These are phyloP conservation scores for Eugnorisma glareosa DNA, from an alignment of 2,888 invertebrate genomes.

Conservation along the genomic window DNA sequence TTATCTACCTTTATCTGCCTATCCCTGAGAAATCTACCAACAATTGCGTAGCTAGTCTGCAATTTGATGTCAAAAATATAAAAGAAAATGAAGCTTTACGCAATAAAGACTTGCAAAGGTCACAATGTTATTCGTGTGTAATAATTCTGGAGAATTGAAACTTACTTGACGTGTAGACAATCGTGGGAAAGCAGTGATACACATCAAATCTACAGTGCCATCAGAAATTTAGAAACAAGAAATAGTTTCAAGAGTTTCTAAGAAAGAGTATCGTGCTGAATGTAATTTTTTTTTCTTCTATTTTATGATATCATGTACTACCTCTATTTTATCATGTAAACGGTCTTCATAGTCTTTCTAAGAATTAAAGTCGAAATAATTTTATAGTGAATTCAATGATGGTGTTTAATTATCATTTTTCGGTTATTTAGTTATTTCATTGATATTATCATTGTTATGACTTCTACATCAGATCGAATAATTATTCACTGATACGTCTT, in stretches of 20 bases:
- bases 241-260: conserved; percentile 42
- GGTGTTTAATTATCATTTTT: conserved; percentile 29
- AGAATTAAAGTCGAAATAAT: conserved; percentile 45
- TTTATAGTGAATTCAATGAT: conserved; percentile 40
- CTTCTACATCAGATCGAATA: neutral
- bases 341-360: conserved; percentile 48
- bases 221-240: conserved; percentile 50
- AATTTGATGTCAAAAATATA: conserved; percentile 40
- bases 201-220: conserved; percentile 63
- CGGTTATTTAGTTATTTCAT: conserved; percentile 17
- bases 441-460: conserved; percentile 16
- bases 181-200: conserved; percentile 66
- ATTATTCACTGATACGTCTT: neutral
- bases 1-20: conserved; percentile 42
- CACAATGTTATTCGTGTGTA: conserved; percentile 54
- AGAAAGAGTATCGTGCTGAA: conserved; percentile 33
- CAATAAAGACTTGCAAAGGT: conserved; percentile 48
- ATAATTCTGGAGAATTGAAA: conserved; percentile 51
- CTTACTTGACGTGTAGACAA: conserved; percentile 52
- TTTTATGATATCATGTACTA: conserved; percentile 35
- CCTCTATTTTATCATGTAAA: conserved; percentile 48
- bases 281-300: conserved; percentile 32
- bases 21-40: conserved; percentile 49
- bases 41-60: conserved; percentile 35
- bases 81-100: conserved; percentile 46